Percentiles rank a stretch among this genome's conserved stretches.
These are phyloP conservation scores for Coelopa pilipes DNA, from an alignment of 2,888 invertebrate genomes.

Conservation along the genomic window DNA sequence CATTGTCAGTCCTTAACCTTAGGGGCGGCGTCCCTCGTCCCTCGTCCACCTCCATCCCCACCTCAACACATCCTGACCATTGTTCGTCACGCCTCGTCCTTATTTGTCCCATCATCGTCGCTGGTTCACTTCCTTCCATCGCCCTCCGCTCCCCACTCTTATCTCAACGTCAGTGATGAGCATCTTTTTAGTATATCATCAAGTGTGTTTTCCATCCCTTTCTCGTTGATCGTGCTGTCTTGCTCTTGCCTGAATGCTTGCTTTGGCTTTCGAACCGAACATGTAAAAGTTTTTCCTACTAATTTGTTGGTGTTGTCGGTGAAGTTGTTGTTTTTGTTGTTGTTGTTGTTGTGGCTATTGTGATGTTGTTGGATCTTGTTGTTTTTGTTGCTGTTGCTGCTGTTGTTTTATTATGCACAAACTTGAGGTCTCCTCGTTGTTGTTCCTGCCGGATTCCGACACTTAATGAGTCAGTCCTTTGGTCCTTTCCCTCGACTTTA, in stretches of 20 bases:
- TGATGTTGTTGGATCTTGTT: no score
- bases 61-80: slow-evolving; percentile 6
- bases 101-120: slow-evolving; percentile 25
- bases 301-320: not conserved
- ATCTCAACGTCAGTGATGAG: slow-evolving; percentile 1
- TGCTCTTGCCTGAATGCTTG: not conserved
- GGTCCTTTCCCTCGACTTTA: slow-evolving; percentile 12
- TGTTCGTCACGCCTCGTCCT: slow-evolving; percentile 19
- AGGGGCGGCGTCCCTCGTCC: not conserved
- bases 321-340: no score
- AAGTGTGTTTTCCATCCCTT: not conserved
- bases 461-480: slow-evolving; percentile 29
- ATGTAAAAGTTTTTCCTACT: not conserved
- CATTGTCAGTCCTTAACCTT: slow-evolving; percentile 24
- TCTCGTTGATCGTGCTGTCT: not conserved
- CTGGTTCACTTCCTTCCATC: not conserved
- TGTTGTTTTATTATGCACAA: slow-evolving; percentile 21
- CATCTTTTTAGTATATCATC: not conserved
- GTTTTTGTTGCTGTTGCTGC: not conserved
- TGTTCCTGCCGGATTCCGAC: slow-evolving; percentile 11
- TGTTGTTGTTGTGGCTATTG: no score
- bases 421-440: slow-evolving; percentile 19
- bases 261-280: not conserved
- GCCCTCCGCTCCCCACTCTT: not conserved
- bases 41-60: not conserved